Evolutionary conservation across 2,113 vertebrate genomes (phyloP), one percentile per base, ranked within the genome.

Genomic region (Eonycteris spelaea): DNA sequence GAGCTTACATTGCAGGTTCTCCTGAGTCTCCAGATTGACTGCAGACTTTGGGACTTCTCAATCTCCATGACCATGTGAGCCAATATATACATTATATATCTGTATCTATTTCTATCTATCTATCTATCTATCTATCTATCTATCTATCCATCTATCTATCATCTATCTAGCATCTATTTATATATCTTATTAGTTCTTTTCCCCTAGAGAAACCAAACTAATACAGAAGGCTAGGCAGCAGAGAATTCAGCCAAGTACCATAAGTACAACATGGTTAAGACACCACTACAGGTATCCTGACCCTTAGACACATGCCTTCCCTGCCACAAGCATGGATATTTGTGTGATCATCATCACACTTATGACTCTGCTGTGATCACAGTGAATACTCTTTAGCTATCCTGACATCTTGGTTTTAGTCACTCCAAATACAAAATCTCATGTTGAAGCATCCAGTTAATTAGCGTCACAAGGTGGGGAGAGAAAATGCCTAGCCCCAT

Each of bases 401-500:
- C 43, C 48, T 51, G 51, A 51, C 51, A 51, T 51, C 51, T 51
- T 51, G 51, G 51, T 51, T 51, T 51, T 51, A 51, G 51, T 51
- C 51, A 51, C 15, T 51, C 51, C 51, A 51, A 16, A 51, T 51
- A 15, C 14, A 51, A 51, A 86, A 22, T 67, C 43, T 43, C 38
- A 13, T 16, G 3, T 19, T 19, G 26, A 63, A 35, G 75, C 15
- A 55, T 21, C 22, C 40, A 93, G 5, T n/a, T 16, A 68, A 71
- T 43, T 19, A 43, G 33, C 26, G 26, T n/a, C 67, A 71, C 21
- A 24, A 2, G 61, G 3, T 65, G 18, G 14, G 24, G 14, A 88
- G 4, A 82, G 22, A 1, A 59, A 40, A 82, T 48, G 0, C 1
- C 33, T 8, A 82, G 6, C 1, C 9, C 8, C 8, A 2, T 68